Evolutionary conservation across 2,888 invertebrate species (phyloP).

Genomic region (Acanthacorydalis orientalis): DNA sequence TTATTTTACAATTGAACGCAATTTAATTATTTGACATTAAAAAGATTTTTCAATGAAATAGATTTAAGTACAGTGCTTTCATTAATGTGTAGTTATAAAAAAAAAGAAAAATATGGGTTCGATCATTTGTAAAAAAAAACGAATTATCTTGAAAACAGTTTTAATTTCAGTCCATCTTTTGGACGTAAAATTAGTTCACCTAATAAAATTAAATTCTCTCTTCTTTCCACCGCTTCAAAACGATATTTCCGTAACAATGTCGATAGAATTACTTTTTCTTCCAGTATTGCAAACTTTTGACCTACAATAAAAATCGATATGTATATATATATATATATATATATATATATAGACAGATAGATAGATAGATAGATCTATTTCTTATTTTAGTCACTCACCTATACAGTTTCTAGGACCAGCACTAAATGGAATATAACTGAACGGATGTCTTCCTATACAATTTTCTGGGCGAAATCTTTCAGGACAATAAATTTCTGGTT

Average conservation of each 20-base stretch:
- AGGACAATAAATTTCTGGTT: slow-evolving; percentile 32
- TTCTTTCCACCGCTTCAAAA: slow-evolving; percentile 34
- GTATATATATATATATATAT: slow-evolving; percentile 2
- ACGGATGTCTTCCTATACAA: slow-evolving; percentile 31
- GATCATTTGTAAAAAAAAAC: too few species aligned
- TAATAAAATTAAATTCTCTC: slow-evolving; percentile 35
- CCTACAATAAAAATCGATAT: slow-evolving; percentile 23
- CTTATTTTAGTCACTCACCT: slow-evolving; percentile 25
- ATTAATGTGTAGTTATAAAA: too few species aligned
- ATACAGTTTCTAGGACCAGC: slow-evolving; percentile 45
- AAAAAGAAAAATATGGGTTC: too few species aligned
- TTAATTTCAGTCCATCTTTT: slow-evolving; percentile 34
- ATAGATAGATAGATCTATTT: not conserved
- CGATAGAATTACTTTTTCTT: slow-evolving; percentile 39
- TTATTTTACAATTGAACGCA: too few species aligned
- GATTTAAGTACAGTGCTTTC: too few species aligned
- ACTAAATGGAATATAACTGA: slow-evolving; percentile 41
- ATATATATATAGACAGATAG: too few species aligned
- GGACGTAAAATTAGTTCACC: slow-evolving; percentile 43
- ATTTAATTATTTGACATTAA: too few species aligned
- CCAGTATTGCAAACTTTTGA: slow-evolving; percentile 38
- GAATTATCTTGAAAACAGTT: slow-evolving; percentile 21
- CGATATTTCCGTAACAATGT: slow-evolving; percentile 36
- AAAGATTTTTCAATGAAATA: too few species aligned
- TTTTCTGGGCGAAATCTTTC: slow-evolving; percentile 44